Evolutionary conservation across 2,113 vertebrate species (phyloP).

Genomic region (Nothocercus julius): DNA sequence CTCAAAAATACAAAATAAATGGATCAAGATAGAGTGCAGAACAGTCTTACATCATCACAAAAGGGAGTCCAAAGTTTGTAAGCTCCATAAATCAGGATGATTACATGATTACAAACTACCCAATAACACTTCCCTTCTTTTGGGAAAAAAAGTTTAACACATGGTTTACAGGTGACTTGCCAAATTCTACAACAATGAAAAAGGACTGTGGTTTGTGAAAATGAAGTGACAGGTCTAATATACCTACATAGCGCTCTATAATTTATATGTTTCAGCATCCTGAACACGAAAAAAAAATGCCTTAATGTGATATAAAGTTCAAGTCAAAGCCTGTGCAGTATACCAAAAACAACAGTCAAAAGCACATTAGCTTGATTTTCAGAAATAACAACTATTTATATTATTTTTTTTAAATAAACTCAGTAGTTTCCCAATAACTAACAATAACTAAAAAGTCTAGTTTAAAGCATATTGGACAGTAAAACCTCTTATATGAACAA

Average conservation of each 20-base stretch:
- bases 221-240: not conserved
- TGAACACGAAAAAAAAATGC: not conserved
- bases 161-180: not conserved
- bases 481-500: not conserved
- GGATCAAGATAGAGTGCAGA: not conserved
- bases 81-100: not conserved
- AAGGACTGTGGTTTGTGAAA: not conserved
- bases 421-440: not conserved
- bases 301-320: not conserved
- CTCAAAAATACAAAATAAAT: not conserved
- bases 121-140: not conserved
- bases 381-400: not conserved
- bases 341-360: fast-evolving
- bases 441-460: not conserved
- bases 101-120: not conserved
- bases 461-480: not conserved
- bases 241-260: not conserved
- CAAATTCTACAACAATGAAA: not conserved
- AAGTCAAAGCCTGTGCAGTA: not conserved
- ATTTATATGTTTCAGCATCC: not conserved
- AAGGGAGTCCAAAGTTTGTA: not conserved
- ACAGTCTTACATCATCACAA: not conserved
- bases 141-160: not conserved
- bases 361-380: not conserved
- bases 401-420: not conserved